Percentiles rank a stretch among this genome's conserved stretches.
phyloP scores from a whole-genome alignment of 1,140 invertebrate species.

The Diorhabda carinulata region DNA sequence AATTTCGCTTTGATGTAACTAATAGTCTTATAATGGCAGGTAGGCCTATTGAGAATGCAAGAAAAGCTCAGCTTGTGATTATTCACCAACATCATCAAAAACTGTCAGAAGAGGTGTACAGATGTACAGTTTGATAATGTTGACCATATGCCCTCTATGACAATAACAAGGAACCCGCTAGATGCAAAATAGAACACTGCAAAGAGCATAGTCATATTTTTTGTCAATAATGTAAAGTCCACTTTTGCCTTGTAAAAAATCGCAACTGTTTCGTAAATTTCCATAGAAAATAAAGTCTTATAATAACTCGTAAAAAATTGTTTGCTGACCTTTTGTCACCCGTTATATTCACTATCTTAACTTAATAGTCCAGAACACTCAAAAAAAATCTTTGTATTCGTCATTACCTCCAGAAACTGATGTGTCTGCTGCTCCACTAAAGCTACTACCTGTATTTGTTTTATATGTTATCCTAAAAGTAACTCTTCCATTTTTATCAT shows the following conservation, averaged over 20 bases:
- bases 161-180: background rate
- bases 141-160: background rate
- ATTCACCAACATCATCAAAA: slow-evolving; percentile 4
- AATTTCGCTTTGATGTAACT: no score
- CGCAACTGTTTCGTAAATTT: background rate
- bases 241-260: background rate
- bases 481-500: slow-evolving; percentile 60
- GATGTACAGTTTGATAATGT: background rate
- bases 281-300: background rate
- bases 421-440: slow-evolving; percentile 9
- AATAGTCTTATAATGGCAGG: background rate
- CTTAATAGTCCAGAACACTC: background rate
- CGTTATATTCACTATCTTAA: background rate
- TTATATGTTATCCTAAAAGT: slow-evolving; percentile 62
- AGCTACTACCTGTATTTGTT: slow-evolving; percentile 25
- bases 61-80: slow-evolving; percentile 4
- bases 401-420: slow-evolving; percentile 18
- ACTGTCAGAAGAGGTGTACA: background rate
- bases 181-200: background rate
- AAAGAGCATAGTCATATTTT: no score
- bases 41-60: background rate
- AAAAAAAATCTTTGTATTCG: background rate
- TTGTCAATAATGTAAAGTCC: background rate
- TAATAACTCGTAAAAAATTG: background rate
- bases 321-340: background rate